These are phyloP conservation scores for Cetoscarus ocellatus DNA, from an alignment of 2,797 vertebrate species.

Conservation along the genomic window DNA sequence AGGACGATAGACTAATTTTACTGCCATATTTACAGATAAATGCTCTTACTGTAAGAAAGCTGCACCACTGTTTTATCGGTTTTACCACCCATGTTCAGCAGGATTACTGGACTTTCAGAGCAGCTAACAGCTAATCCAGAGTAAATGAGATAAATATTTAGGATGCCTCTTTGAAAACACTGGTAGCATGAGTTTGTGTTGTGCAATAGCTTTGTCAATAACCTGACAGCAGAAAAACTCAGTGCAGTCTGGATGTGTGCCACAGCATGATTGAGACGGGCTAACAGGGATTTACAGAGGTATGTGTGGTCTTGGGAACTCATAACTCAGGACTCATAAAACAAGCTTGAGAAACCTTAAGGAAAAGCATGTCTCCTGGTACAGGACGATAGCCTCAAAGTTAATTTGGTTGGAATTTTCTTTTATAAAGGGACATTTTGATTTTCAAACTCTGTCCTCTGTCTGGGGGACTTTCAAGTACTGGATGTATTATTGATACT, in stretches of 20 bases:
- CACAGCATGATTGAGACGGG: constrained; percentile 55
- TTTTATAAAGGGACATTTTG: constrained; percentile 24
- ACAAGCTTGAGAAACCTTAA: constrained; percentile 49
- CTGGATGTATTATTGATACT: neutral
- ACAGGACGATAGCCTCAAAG: constrained; percentile 30
- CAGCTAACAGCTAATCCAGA: neutral
- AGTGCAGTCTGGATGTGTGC: constrained; percentile 40
- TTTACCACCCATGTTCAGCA: neutral
- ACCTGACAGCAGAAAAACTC: constrained; percentile 29
- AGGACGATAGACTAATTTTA: constrained; percentile 24
- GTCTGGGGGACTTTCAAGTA: neutral
- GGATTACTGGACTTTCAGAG: neutral
- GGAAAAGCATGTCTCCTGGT: constrained; percentile 42
- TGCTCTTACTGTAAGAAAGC: neutral
- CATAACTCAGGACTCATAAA: constrained; percentile 68
- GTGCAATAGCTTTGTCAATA: constrained; percentile 25
- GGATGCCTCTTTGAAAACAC: constrained; percentile 7
- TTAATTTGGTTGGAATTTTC: constrained; percentile 46
- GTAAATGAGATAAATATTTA: neutral
- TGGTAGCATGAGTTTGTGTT: constrained; percentile 9
- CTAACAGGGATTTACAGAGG: constrained; percentile 63
- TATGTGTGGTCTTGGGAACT: constrained; percentile 72
- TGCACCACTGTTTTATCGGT: neutral
- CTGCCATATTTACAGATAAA: neutral
- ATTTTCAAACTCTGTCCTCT: constrained; percentile 24